A percentile compares a stretch with the other conserved stretches of the same genome.
Evolutionary conservation across 2,113 vertebrate genomes (phyloP).

Genomic region (Rhinopithecus roxellana): DNA sequence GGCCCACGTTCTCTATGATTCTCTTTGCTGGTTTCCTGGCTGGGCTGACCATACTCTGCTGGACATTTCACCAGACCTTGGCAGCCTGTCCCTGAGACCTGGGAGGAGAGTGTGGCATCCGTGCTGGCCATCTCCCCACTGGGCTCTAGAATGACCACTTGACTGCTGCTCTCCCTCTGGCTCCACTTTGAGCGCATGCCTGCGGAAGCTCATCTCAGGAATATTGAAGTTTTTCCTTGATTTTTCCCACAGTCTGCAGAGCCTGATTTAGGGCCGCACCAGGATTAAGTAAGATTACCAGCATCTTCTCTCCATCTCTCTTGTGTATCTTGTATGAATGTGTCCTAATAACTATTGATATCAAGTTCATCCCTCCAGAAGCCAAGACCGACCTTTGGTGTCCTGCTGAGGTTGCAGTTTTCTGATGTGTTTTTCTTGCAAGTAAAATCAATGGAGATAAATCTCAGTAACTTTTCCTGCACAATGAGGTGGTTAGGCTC

Average conservation of each 20-base stretch:
- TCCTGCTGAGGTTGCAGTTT: conserved; percentile 85
- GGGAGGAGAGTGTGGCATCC: accelerated
- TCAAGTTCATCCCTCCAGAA: conserved; percentile 84
- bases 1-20: background rate
- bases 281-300: conserved; percentile 88
- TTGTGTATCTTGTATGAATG: conserved; percentile 81
- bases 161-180: background rate
- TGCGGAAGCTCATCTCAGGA: background rate
- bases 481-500: conserved; percentile 54
- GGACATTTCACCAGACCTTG: background rate
- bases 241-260: conserved; percentile 88
- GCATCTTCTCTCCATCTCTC: conserved; percentile 77
- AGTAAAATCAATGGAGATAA: conserved; percentile 85
- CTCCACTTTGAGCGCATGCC: background rate
- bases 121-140: background rate
- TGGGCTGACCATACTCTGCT: background rate
- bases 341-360: conserved; percentile 88
- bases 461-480: conserved; percentile 81
- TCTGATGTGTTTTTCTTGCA: conserved; percentile 81
- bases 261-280: conserved; percentile 67
- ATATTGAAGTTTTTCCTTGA: conserved; percentile 63
- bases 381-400: conserved; percentile 83
- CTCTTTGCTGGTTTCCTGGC: background rate
- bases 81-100: background rate
- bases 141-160: background rate